Conservation (phyloP, 2,797 vertebrate genomes). For the Melanotaenia parkinsoni region DNA sequence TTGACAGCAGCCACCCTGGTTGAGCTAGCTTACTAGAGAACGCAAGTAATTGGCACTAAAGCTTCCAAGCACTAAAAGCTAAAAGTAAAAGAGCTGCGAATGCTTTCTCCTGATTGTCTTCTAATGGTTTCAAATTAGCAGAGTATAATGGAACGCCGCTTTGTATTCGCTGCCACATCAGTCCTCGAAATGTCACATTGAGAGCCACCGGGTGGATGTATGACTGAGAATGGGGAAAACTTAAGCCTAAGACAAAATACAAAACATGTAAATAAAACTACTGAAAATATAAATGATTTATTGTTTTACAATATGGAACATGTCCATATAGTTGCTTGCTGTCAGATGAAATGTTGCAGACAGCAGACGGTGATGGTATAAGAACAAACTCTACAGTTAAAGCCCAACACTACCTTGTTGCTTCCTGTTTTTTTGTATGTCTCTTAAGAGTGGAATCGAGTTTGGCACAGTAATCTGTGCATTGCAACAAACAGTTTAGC, state of each 20-base stretch:
- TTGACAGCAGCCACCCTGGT: constrained; percentile 21
- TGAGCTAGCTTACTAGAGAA: constrained; percentile 58
- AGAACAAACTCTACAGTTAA: constrained; percentile 30
- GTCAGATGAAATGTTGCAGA: constrained; percentile 24
- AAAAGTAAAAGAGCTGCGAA: constrained; percentile 63
- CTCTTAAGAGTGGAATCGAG: constrained; percentile 29
- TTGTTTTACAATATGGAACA: neutral
- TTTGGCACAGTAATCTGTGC: constrained; percentile 47
- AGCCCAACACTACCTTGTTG: constrained; percentile 19
- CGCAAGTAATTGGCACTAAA: constrained; percentile 69
- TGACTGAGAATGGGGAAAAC: constrained; percentile 19
- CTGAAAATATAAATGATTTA: constrained; percentile 33
- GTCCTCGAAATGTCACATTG: constrained; percentile 61
- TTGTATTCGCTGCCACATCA: constrained; percentile 54
- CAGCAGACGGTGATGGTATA: neutral
- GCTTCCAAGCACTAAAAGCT: constrained; percentile 61
- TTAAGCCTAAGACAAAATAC: constrained; percentile 31
- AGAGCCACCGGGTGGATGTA: constrained; percentile 33
- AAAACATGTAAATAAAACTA: constrained; percentile 28
- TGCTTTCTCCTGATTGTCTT: constrained; percentile 73
- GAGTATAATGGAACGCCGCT: constrained; percentile 64
- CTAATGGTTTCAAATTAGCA: constrained; percentile 76
- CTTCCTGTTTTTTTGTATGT: constrained; percentile 27
- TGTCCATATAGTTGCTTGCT: constrained; percentile 3
- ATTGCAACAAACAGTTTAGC: constrained; percentile 55